These are phyloP conservation scores for Dolichoris vasculosae DNA, from an alignment of 1,140 invertebrate species.

Conservation along the genomic window DNA sequence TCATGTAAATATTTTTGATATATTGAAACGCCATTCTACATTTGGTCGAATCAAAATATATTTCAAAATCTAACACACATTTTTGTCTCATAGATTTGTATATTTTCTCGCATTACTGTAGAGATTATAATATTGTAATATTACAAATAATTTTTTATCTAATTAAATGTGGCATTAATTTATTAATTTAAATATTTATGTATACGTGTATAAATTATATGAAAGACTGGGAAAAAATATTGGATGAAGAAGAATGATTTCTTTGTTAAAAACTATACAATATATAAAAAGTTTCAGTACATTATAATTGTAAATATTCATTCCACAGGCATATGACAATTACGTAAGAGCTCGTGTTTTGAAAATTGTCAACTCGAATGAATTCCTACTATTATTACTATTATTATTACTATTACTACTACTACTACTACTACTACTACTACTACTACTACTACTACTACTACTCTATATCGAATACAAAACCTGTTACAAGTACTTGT, in stretches of 20 bases:
- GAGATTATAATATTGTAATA: constrained; percentile 35
- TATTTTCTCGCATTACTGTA: constrained; percentile 36
- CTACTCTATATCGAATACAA: constrained; percentile 31
- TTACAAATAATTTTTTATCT: constrained; percentile 29
- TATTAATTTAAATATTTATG: constrained; percentile 46
- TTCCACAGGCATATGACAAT: constrained; percentile 52
- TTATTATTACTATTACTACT: not conserved
- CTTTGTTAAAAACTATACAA: constrained; percentile 14
- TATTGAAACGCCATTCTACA: constrained; percentile 20
- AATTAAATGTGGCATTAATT: constrained; percentile 49
- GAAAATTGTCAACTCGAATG: constrained; percentile 44
- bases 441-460: not conserved
- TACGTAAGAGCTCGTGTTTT: constrained; percentile 39
- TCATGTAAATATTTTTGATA: constrained; percentile 52
- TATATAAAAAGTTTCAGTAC: constrained; percentile 34
- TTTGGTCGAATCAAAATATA: constrained; percentile 35
- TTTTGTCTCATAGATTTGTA: constrained; percentile 22
- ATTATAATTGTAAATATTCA: constrained; percentile 53
- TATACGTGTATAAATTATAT: constrained; percentile 36
- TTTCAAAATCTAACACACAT: constrained; percentile 1
- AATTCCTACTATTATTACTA: constrained; percentile 45
- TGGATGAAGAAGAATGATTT: not conserved
- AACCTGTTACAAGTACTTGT: constrained; percentile 41
- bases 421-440: not conserved
- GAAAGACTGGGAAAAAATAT: constrained; percentile 29